Evolutionary conservation across 37 sponge, comb jelly and placozoan species (phyloP), one percentile per base, ranked within the genome.

Genomic region (Tethya wilhelma): DNA sequence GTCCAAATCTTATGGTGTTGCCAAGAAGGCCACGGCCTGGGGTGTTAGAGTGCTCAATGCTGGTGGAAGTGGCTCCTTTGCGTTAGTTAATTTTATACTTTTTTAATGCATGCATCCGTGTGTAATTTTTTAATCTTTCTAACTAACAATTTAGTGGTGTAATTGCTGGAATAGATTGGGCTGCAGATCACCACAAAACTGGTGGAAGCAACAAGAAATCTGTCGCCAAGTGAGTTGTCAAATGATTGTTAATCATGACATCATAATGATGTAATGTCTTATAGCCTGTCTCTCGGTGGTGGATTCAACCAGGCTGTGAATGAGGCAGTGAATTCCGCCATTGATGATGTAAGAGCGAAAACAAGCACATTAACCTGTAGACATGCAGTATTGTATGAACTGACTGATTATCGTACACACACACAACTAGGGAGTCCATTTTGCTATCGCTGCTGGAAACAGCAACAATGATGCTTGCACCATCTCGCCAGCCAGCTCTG

Each of bases 391-490:
- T n/a, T n/a, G n/a, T n/a, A n/a, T n/a, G n/a, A n/a, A n/a, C n/a
- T n/a, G n/a, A n/a, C n/a, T n/a, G n/a, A n/a, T n/a, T n/a, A n/a
- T n/a, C n/a, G n/a, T n/a, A n/a, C n/a, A n/a, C n/a, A n/a, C n/a
- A n/a, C n/a, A n/a, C n/a, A n/a, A 8, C 5, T 53, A 90, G 85
- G 93, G 93, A 41, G 93, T 92, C 3, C 59, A 60, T 22, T 73
- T 92, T 32, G 88, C 84, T 22, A 71, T 87, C 23, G 88, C 93
- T 34, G 89, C 89, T 75, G 93, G 93, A 1, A 92, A 87, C 64
- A 73, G 69, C 8, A 58, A 44, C 25, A 26, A 37, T 11, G 78
- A 84, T 86, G 93, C 88, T 17, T 92, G 93, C 42, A 68, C 30
- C 43, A 38, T 38, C 4, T 87, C 89, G 1, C 93, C 93, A 43